These are phyloP conservation scores for Glareola pratincola DNA, from an alignment of 2,113 vertebrate genomes.

Conservation along the genomic window DNA sequence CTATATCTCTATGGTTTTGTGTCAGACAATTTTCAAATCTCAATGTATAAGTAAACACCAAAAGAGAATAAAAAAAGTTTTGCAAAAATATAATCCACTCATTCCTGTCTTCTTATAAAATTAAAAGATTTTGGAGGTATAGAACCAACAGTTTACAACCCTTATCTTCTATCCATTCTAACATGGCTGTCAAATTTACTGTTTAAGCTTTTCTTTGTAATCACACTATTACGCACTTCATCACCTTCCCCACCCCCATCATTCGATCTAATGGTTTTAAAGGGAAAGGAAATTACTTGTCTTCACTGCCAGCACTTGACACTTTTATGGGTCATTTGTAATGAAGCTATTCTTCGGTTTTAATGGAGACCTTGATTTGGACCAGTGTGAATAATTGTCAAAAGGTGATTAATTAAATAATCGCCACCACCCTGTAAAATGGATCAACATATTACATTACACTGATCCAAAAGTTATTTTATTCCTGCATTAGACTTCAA, in stretches of 20 bases:
- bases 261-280: conserved; percentile 76
- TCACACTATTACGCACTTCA: conserved; percentile 69
- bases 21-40: neutral
- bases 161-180: conserved; percentile 28
- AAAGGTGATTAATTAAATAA: conserved; percentile 87
- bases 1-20: neutral
- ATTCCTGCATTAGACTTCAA: conserved; percentile 75
- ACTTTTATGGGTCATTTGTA: conserved; percentile 86
- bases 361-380: conserved; percentile 84
- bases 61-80: neutral
- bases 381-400: conserved; percentile 82
- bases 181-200: conserved; percentile 68
- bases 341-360: conserved; percentile 83
- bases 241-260: conserved; percentile 73
- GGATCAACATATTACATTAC: conserved; percentile 81
- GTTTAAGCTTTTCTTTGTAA: conserved; percentile 73
- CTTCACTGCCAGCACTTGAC: conserved; percentile 78
- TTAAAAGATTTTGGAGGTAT: neutral
- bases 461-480: conserved; percentile 81
- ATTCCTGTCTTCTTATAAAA: neutral
- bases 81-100: neutral
- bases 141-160: neutral
- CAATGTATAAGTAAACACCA: neutral
- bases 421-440: conserved; percentile 79
- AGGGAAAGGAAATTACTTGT: conserved; percentile 82